Evolutionary conservation across 2,888 invertebrate species (phyloP).

Genomic region (Yponomeuta cagnagella): DNA sequence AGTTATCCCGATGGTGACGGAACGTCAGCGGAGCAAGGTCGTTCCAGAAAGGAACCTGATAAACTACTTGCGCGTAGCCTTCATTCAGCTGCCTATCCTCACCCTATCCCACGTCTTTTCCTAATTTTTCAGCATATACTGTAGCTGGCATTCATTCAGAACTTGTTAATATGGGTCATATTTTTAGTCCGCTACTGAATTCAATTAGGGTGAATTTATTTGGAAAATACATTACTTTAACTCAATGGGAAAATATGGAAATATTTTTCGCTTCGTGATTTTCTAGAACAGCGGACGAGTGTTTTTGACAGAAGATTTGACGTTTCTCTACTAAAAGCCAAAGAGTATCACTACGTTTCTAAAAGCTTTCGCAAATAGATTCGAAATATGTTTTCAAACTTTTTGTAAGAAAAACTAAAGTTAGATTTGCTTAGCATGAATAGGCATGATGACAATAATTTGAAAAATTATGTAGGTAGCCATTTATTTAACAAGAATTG

Average conservation of each 20-base stretch:
- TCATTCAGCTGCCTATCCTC: background rate
- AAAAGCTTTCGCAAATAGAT: background rate
- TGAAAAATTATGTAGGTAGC: too few relatives aligned
- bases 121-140: background rate
- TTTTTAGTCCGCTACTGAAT: background rate
- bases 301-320: background rate
- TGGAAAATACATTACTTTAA: background rate
- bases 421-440: too few relatives aligned
- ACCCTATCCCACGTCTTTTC: too few relatives aligned
- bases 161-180: background rate
- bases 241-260: background rate
- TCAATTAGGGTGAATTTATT: background rate
- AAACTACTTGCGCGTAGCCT: constrained; percentile 8
- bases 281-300: background rate
- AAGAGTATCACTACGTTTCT: too few relatives aligned
- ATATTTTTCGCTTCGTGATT: background rate
- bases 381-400: background rate
- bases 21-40: constrained; percentile 16
- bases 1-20: constrained; percentile 14
- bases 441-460: too few relatives aligned
- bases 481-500: too few relatives aligned
- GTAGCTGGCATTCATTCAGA: background rate
- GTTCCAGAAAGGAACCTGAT: constrained; percentile 16
- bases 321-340: background rate
- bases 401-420: background rate